phyloP scores from a whole-genome alignment of 1,140 invertebrate species.

The Callitettix versicolor region DNA sequence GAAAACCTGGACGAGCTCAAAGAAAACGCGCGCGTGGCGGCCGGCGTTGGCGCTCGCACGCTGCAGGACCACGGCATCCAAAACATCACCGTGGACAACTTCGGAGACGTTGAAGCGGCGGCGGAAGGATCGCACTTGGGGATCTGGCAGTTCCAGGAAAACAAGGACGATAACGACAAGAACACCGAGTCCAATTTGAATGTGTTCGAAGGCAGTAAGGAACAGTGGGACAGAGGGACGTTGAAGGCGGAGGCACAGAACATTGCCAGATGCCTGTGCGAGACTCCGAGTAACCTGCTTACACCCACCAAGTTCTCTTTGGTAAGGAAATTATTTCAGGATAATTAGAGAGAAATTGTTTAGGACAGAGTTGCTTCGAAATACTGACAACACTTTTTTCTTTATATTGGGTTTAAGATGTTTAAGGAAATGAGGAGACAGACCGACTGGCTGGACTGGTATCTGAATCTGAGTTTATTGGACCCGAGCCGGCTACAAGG shows the following conservation, averaged over 20 bases:
- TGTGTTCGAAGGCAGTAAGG: conserved; percentile 26
- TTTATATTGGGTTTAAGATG: too few species aligned
- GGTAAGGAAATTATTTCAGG: too few species aligned
- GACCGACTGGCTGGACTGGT: too few species aligned
- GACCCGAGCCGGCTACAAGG: too few species aligned
- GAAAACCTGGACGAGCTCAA: conserved; percentile 38
- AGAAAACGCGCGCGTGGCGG: conserved; percentile 38
- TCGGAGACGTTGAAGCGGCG: conserved; percentile 58
- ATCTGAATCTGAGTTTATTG: too few species aligned
- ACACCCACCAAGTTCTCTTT: conserved; percentile 70
- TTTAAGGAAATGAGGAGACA: too few species aligned
- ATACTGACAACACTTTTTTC: too few species aligned
- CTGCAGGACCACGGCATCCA: conserved; percentile 46
- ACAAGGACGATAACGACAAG: conserved; percentile 41
- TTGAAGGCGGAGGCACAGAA: conserved; percentile 76
- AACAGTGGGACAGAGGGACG: conserved; percentile 59
- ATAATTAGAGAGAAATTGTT: too few species aligned
- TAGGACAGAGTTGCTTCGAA: too few species aligned
- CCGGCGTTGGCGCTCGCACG: conserved; percentile 34
- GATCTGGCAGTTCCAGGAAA: conserved; percentile 40
- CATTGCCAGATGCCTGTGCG: conserved; percentile 62
- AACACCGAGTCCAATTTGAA: conserved; percentile 43
- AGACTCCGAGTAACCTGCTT: conserved; percentile 78
- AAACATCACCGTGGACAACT: conserved; percentile 54
- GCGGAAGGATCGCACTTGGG: conserved; percentile 59